Evolutionary conservation across 35 echinoderm and acorn worm species (phyloP).

Genomic region (Holothuria glaberrima): DNA sequence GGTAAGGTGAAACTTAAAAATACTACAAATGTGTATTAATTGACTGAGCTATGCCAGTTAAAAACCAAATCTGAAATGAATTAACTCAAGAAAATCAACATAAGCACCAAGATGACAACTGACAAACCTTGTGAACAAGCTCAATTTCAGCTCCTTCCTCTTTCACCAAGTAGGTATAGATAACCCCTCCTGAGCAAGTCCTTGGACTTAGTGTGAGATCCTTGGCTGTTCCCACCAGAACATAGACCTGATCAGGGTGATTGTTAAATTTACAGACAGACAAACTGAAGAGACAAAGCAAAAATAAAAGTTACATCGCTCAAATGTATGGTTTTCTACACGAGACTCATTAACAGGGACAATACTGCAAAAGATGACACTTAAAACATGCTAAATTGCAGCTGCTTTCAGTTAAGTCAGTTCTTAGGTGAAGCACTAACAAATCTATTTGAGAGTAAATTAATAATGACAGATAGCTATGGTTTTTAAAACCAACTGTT

Average conservation of each 20-base stretch:
- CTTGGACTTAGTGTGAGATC: constrained; percentile 89
- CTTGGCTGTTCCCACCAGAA: constrained; percentile 88
- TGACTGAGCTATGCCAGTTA: neutral
- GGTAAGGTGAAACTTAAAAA: neutral
- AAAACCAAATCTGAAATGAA: neutral
- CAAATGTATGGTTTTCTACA: too few species aligned
- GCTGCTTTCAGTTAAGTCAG: too few species aligned
- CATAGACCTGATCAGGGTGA: constrained; percentile 64
- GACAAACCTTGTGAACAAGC: constrained; percentile 85
- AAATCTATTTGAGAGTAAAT: too few species aligned
- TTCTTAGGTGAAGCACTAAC: too few species aligned
- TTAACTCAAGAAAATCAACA: neutral
- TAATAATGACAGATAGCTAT: too few species aligned
- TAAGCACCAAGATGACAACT: neutral
- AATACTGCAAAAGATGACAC: too few species aligned
- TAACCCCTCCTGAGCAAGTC: constrained; percentile 86
- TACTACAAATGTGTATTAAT: neutral
- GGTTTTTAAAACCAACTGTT: too few species aligned
- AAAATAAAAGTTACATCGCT: too few species aligned
- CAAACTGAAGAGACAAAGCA: neutral
- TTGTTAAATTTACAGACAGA: constrained; percentile 43
- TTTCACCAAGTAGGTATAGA: constrained; percentile 86
- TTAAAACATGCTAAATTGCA: too few species aligned
- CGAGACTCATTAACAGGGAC: too few species aligned
- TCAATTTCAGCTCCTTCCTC: constrained; percentile 88